A percentile compares a stretch with the other conserved stretches of the same genome.
Conservation (phyloP, 2,888 invertebrate species). For the Lycocerus yunnanus region DNA sequence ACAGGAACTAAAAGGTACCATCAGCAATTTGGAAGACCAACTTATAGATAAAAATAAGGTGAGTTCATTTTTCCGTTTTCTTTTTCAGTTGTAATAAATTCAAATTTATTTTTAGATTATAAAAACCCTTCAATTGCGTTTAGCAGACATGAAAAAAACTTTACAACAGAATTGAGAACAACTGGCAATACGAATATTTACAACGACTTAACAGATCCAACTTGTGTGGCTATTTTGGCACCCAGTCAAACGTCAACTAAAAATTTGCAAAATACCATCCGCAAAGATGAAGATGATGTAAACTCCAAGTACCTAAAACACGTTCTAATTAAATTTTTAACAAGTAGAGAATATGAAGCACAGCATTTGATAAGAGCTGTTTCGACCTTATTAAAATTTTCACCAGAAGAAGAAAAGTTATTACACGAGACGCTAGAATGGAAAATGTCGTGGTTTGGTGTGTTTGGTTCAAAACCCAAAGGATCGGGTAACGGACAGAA, state of each 20-base stretch:
- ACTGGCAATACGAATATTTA: conserved; percentile 57
- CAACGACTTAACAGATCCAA: conserved; percentile 59
- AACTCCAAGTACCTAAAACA: conserved; percentile 89
- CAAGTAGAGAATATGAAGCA: conserved; percentile 85
- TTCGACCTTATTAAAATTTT: conserved; percentile 79
- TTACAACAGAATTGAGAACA: conserved; percentile 81
- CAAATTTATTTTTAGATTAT: conserved; percentile 67
- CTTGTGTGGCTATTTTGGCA: conserved; percentile 65
- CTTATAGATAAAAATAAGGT: conserved; percentile 68
- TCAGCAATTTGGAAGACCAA: conserved; percentile 64
- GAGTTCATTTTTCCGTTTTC: not conserved
- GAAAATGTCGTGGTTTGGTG: conserved; percentile 73
- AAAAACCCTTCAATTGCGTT: conserved; percentile 83
- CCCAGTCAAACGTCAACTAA: conserved; percentile 62
- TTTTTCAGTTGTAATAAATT: not conserved
- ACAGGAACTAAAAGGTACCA: conserved; percentile 57
- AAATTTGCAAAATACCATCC: conserved; percentile 51
- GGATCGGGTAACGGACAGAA: conserved; percentile 61
- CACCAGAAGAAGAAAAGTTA: conserved; percentile 84
- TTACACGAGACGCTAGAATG: conserved; percentile 78
- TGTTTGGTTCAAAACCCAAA: conserved; percentile 63
- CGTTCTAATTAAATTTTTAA: conserved; percentile 90
- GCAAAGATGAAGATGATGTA: conserved; percentile 65
- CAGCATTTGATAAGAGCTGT: conserved; percentile 89
- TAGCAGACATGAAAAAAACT: conserved; percentile 90